Base-by-base conservation (phyloP, 2,888 invertebrate species). In the Lingula anatina region DNA sequence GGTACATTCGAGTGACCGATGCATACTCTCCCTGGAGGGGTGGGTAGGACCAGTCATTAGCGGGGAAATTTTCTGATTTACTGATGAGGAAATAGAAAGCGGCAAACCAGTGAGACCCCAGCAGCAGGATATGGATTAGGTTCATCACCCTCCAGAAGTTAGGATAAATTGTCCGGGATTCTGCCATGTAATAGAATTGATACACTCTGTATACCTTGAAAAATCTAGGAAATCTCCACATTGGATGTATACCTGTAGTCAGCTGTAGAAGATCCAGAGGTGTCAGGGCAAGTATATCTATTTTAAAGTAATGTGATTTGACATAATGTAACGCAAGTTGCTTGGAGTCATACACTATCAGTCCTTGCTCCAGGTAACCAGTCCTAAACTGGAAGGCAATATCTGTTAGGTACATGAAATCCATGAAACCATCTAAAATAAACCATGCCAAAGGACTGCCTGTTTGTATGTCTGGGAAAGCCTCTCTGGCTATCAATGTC, bases 81-180 rank as follows among this genome's bases (percentile, higher is more conserved):
- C 93, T 93, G 49, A 95, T 83, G 69, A 95, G 80, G 80, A 89
- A 95, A 82, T 95, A 95, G 82, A 95, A 95, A 78, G 94, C 95
- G 49, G 95, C 95, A 76, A 95, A 95, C 95, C 95, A 95, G 76
- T 95, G 95, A 45, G 94, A 93, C 66, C 94, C 82, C 70, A 95
- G 89, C 65, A 95, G 85, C 59, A 95, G 83, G 68, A 95, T 93
- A 77, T 95, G 95, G 62, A 94, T 90, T 56, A 95, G 83, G 80
- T 94, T 95, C 70, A 92, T 85, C 59, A 95, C 95, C 18, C 95
- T 83, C 90, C 94, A 93, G 75, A 95, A 84, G 81, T 95, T 95
- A 24, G 95, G 95, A 80, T 92, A 95, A 51, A 94, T 89, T 4
- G 94, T 94, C 65, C 94, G 81, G 45, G 94, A 93, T 79, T 95